These are phyloP conservation scores for Eristalinus aeneus DNA, from an alignment of 2,888 invertebrate species.

Conservation along the genomic window DNA sequence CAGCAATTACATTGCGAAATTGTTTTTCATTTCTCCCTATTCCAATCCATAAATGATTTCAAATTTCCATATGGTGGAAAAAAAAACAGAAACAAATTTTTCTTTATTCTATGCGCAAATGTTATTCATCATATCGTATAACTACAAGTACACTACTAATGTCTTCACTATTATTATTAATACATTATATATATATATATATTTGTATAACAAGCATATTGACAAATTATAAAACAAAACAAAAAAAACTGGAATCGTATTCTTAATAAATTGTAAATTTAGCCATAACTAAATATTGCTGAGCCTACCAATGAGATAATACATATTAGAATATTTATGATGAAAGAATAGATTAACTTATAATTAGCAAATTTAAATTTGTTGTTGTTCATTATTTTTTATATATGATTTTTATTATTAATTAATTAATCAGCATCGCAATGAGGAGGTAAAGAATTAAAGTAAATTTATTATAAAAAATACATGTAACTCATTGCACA, in stretches of 20 bases:
- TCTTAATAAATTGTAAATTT: conserved; percentile 55
- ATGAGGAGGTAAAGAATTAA: conserved; percentile 45
- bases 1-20: neutral
- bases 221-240: neutral
- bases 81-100: neutral
- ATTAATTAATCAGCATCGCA: conserved; percentile 9
- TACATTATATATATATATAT: conserved; percentile 56
- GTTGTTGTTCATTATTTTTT: conserved; percentile 48
- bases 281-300: conserved; percentile 56
- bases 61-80: neutral
- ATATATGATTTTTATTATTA: conserved; percentile 52
- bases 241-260: conserved; percentile 22
- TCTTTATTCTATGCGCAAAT: conserved; percentile 32
- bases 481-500: conserved; percentile 31
- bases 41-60: neutral
- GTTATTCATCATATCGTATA: conserved; percentile 66
- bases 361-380: conserved; percentile 59
- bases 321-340: conserved; percentile 21
- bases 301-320: conserved; percentile 60
- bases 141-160: conserved; percentile 64
- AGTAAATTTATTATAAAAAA: conserved; percentile 14
- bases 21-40: neutral
- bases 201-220: conserved; percentile 30
- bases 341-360: conserved; percentile 35
- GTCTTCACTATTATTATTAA: conserved; percentile 63